Evolutionary conservation across 2,888 invertebrate species (phyloP).

Genomic region (Isoperla grammatica): DNA sequence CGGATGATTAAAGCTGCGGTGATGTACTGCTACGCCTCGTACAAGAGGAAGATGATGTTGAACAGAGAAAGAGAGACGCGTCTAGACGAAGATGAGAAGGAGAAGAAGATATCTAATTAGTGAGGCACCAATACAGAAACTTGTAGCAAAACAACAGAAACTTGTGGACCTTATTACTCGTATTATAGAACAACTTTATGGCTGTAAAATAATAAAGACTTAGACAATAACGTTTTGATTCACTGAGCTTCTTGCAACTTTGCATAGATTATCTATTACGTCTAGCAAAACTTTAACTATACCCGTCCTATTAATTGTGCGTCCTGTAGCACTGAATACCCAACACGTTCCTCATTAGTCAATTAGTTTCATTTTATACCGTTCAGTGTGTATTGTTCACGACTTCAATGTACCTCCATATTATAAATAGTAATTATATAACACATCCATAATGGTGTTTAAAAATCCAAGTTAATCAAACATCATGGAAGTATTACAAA

Average conservation of each 20-base stretch:
- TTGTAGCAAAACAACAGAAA: background rate
- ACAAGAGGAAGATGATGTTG: constrained; percentile 23
- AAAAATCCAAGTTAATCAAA: no score
- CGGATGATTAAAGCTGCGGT: constrained; percentile 30
- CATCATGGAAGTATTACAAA: no score
- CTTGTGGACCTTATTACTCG: background rate
- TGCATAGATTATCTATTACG: background rate
- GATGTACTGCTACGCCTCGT: constrained; percentile 26
- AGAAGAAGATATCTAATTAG: constrained; percentile 6
- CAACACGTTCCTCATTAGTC: no score
- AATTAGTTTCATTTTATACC: no score
- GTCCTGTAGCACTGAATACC: no score
- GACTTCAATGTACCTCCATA: no score
- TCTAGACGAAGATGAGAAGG: background rate
- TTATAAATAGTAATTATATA: background rate
- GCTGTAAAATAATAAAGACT: background rate
- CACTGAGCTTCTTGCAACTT: constrained; percentile 1
- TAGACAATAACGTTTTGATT: constrained; percentile 2
- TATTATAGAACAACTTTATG: background rate
- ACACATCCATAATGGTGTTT: no score
- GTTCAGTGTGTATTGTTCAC: no score
- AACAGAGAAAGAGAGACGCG: constrained; percentile 4
- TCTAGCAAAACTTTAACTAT: no score
- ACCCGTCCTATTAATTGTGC: no score
- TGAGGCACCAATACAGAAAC: constrained; percentile 3